Evolutionary conservation across 2,113 vertebrate species (phyloP), one percentile per base, ranked within the genome.

Genomic region (Ondatra zibethicus): DNA sequence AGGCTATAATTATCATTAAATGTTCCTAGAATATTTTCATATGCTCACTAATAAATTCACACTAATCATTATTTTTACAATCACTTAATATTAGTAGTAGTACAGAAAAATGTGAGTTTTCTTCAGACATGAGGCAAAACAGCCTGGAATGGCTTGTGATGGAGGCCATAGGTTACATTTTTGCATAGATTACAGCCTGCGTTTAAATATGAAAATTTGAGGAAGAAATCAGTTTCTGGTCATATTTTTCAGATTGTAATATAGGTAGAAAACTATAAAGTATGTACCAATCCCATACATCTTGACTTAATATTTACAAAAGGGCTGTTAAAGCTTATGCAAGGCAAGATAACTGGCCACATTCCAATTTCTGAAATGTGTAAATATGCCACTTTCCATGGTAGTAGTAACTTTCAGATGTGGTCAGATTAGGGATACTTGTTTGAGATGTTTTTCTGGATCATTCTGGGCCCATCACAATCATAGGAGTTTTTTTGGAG

Each of bases 1-100:
- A 91, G 58, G 58, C 42, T 81, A 39, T 95, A 93, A 93, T 76
- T 65, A 77, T n/a, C 23, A 81, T 72, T 65, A 89, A 65, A 52
- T 66, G 19, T 76, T 77, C 50, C 63, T 92, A 92, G 50, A 25
- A 33, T 75, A 47, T 2, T 29, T 39, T 89, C 33, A 66, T 65
- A 36, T 80, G 47, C 73, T 85, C 16, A 93, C 4, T 50, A 93
- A 14, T 58, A 94, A 77, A 94, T 25, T n/a, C 25, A 52, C 68
- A 95, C 31, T 27, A 27, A 31, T 65, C 23, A 52, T n/a, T 65
- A 77, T 50, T 45, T 27, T 68, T 86, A 78, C 0, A 7, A 65
- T 75, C 65, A 52, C 58, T 96, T 92, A 92, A 77, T 75, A 93
- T 9, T 33, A 66, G 9, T 11, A 89, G 36, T 89, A 58, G 23